Conservation (phyloP, 2,888 invertebrate species). For the Bugula neritina region DNA sequence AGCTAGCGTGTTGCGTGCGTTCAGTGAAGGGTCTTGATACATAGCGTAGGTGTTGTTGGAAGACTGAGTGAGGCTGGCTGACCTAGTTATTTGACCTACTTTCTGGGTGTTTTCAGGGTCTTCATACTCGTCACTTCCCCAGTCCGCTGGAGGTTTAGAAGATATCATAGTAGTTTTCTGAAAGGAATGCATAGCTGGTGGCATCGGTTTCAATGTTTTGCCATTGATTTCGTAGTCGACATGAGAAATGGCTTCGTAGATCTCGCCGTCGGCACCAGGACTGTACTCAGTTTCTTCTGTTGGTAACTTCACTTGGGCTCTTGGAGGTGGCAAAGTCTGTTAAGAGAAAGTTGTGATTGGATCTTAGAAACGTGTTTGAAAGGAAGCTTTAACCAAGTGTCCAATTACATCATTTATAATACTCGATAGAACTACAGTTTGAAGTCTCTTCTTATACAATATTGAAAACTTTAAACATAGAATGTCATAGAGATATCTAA, state of each 20-base stretch:
- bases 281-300: conserved; percentile 13
- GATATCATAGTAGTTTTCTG: not conserved
- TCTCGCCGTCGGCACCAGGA: not conserved
- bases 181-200: not conserved
- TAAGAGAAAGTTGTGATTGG: no score
- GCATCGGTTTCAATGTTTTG: not conserved
- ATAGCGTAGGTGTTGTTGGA: conserved; percentile 3
- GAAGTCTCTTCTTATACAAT: no score
- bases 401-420: no score
- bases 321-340: conserved; percentile 10
- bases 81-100: not conserved
- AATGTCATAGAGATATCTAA: no score
- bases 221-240: conserved; percentile 15
- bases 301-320: not conserved
- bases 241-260: conserved; percentile 24
- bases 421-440: no score
- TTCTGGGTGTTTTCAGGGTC: not conserved
- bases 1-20: not conserved
- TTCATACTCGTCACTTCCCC: conserved; percentile 25
- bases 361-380: no score
- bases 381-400: no score
- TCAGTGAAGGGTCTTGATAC: not conserved
- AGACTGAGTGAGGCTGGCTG: not conserved
- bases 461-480: no score
- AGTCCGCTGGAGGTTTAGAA: conserved; percentile 2